Evolutionary conservation across 2,797 vertebrate genomes (phyloP).

Genomic region (Gorsachius magnificus): DNA sequence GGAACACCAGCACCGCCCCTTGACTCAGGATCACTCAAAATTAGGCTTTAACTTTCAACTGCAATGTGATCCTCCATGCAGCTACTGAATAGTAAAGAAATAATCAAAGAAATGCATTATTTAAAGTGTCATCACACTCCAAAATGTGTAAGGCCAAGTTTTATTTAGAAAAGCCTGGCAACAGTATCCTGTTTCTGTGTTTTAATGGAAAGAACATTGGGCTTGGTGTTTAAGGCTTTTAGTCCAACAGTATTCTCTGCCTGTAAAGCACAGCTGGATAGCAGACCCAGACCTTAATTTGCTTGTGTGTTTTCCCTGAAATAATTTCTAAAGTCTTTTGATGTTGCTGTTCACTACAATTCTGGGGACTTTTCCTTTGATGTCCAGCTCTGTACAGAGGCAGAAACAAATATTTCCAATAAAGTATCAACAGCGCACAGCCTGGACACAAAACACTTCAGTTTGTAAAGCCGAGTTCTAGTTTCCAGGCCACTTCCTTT

Average conservation of each 20-base stretch:
- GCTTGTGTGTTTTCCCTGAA: background rate
- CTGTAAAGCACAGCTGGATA: background rate
- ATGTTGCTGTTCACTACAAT: background rate
- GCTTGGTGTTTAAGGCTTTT: background rate
- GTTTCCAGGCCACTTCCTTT: background rate
- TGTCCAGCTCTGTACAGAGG: background rate
- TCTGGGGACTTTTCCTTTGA: background rate
- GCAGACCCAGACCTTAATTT: background rate
- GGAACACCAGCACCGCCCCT: background rate
- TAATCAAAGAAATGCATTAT: conserved; percentile 22
- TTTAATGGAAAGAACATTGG: background rate
- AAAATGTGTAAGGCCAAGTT: background rate
- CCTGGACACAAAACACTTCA: background rate
- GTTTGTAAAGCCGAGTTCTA: background rate
- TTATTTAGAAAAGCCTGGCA: background rate
- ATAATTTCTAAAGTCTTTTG: background rate
- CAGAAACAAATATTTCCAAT: background rate
- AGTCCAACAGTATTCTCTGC: background rate
- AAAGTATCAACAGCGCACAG: background rate
- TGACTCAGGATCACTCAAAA: background rate
- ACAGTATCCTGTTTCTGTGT: background rate
- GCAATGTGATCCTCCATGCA: background rate
- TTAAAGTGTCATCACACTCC: background rate
- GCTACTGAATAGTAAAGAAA: conserved; percentile 1
- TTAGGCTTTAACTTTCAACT: background rate